Evolutionary conservation across 2,888 invertebrate species (phyloP).

Genomic region (Ormyrus pomaceus): DNA sequence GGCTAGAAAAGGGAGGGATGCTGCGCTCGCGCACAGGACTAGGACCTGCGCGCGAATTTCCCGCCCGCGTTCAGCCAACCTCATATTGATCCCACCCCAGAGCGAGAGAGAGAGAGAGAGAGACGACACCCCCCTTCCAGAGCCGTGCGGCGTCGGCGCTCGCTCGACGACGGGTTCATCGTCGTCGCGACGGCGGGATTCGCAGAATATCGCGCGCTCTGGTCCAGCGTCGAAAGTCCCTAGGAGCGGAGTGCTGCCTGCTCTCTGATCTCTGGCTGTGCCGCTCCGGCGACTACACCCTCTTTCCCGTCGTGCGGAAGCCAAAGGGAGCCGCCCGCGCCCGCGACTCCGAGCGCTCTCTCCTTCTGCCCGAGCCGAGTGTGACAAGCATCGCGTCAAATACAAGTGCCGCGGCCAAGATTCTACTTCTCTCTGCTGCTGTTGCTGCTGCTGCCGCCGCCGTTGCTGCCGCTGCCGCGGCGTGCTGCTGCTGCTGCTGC

Average conservation of each 20-base stretch:
- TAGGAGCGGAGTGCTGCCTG: neutral
- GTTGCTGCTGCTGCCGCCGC: too few species aligned
- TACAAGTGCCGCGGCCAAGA: neutral
- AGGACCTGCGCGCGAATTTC: conserved; percentile 76
- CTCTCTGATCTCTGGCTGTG: conserved; percentile 3
- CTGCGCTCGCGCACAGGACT: conserved; percentile 38
- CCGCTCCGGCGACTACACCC: conserved; percentile 21
- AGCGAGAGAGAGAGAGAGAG: conserved; percentile 60
- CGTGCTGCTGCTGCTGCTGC: too few species aligned
- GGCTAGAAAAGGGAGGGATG: conserved; percentile 5
- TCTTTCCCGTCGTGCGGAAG: neutral
- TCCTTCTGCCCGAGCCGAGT: neutral
- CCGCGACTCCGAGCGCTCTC: neutral
- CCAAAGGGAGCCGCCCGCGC: neutral
- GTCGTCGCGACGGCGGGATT: conserved; percentile 62
- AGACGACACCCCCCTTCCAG: conserved; percentile 56
- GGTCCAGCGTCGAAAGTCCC: conserved; percentile 62
- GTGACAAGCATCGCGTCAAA: conserved; percentile 12
- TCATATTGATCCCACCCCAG: conserved; percentile 75
- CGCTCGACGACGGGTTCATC: conserved; percentile 58
- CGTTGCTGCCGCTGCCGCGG: too few species aligned
- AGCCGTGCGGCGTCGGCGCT: conserved; percentile 36
- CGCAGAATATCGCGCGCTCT: conserved; percentile 67
- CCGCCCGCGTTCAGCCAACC: conserved; percentile 74
- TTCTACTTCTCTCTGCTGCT: too few species aligned